These are phyloP conservation scores for Oreocharis arfaki DNA, from an alignment of 2,113 vertebrate species.

Conservation along the genomic window DNA sequence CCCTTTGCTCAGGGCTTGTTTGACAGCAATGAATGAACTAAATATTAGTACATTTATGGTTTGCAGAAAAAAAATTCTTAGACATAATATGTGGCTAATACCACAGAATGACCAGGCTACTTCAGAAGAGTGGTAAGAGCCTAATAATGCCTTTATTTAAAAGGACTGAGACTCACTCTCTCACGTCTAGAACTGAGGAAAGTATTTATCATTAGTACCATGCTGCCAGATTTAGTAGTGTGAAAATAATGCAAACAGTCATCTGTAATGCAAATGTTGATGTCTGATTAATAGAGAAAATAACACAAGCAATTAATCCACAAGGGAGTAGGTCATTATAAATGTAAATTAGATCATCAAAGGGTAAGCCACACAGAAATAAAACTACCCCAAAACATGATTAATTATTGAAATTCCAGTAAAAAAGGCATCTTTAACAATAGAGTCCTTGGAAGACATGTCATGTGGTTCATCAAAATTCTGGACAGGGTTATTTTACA, in stretches of 20 bases:
- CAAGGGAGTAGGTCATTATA: slow-evolving; percentile 11
- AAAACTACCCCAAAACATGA: slow-evolving; percentile 27
- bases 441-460: neutral
- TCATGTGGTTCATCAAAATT: slow-evolving; percentile 8
- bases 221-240: slow-evolving; percentile 1
- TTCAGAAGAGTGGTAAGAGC: neutral
- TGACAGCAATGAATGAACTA: neutral
- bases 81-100: neutral
- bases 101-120: neutral
- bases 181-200: neutral
- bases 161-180: neutral
- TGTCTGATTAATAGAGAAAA: slow-evolving; percentile 51
- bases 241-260: slow-evolving; percentile 24
- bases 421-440: slow-evolving; percentile 26
- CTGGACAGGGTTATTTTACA: slow-evolving; percentile 5
- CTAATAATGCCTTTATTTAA: neutral
- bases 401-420: slow-evolving; percentile 46
- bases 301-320: slow-evolving; percentile 53
- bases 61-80: neutral
- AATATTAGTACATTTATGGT: neutral
- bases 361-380: slow-evolving; percentile 44
- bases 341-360: slow-evolving; percentile 64
- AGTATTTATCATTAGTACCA: neutral
- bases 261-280: slow-evolving; percentile 64
- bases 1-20: neutral